Evolutionary conservation across 2,113 vertebrate species (phyloP).

Genomic region (Hirundichthys speculiger): DNA sequence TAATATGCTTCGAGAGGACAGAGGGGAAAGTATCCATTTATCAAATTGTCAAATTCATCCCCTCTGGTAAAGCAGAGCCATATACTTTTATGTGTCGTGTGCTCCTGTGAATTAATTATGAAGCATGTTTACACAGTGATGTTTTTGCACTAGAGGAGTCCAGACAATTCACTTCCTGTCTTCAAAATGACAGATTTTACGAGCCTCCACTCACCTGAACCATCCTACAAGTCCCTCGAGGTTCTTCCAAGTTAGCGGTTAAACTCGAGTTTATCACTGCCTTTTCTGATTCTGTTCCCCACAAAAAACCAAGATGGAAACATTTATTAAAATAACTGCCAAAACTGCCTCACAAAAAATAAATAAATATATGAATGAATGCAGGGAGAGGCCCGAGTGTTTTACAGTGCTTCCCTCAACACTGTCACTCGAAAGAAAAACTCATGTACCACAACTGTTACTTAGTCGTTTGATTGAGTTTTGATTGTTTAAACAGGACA

Average conservation of each 20-base stretch:
- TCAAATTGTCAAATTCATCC: not conserved
- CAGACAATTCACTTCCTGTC: not conserved
- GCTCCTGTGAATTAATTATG: not conserved
- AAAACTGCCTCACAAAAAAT: not conserved
- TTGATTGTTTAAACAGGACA: not conserved
- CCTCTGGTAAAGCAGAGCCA: constrained; percentile 2
- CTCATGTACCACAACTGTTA: constrained; percentile 4
- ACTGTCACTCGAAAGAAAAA: not conserved
- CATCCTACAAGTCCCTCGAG: no score
- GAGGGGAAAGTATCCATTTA: no score
- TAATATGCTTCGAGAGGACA: no score
- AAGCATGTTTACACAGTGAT: not conserved
- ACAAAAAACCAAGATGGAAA: constrained; percentile 20
- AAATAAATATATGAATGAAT: no score
- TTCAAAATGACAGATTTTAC: constrained; percentile 14
- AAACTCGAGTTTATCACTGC: no score
- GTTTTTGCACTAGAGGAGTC: not conserved
- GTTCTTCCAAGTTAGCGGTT: no score
- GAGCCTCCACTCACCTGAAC: constrained; percentile 21
- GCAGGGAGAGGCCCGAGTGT: no score
- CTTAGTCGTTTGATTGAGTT: not conserved
- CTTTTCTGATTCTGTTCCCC: not conserved
- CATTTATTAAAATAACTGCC: not conserved
- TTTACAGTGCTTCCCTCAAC: no score
- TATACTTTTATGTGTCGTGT: constrained; percentile 14